phyloP scores from a whole-genome alignment of 2,888 invertebrate genomes.

The Amphipoea lucens region DNA sequence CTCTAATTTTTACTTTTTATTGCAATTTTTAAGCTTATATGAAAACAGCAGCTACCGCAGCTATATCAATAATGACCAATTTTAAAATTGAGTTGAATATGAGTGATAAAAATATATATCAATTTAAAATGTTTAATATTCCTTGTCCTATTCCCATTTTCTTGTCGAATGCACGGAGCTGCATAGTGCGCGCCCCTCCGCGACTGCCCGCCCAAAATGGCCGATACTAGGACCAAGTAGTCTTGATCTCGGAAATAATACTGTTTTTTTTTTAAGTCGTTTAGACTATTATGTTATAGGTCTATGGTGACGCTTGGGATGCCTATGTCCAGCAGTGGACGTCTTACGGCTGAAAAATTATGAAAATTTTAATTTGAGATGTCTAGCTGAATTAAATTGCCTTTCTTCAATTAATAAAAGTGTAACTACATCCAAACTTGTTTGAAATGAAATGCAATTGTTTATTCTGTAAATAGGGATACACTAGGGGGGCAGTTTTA shows the following conservation, averaged over 20 bases:
- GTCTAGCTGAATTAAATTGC: neutral
- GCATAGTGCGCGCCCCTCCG: conserved; percentile 38
- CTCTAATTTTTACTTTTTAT: neutral
- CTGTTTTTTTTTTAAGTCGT: neutral
- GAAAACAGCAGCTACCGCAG: neutral
- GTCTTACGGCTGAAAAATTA: neutral
- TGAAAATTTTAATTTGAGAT: neutral
- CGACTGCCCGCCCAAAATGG: conserved; percentile 56
- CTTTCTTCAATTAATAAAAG: neutral
- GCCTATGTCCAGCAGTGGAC: neutral
- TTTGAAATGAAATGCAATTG: neutral
- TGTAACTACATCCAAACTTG: neutral
- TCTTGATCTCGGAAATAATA: conserved; percentile 68
- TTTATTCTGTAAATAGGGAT: too few relatives aligned
- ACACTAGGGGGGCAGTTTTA: too few relatives aligned
- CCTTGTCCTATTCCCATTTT: conserved; percentile 43
- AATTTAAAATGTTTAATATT: neutral
- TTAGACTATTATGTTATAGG: neutral
- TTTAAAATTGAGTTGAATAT: neutral
- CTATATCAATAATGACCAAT: neutral
- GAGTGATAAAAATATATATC: neutral
- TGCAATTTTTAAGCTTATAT: neutral
- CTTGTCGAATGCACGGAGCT: conserved; percentile 30
- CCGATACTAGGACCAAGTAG: conserved; percentile 18
- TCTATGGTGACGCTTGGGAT: neutral